Evolutionary conservation across 2,888 invertebrate species (phyloP).

Genomic region (Philonicus albiceps): DNA sequence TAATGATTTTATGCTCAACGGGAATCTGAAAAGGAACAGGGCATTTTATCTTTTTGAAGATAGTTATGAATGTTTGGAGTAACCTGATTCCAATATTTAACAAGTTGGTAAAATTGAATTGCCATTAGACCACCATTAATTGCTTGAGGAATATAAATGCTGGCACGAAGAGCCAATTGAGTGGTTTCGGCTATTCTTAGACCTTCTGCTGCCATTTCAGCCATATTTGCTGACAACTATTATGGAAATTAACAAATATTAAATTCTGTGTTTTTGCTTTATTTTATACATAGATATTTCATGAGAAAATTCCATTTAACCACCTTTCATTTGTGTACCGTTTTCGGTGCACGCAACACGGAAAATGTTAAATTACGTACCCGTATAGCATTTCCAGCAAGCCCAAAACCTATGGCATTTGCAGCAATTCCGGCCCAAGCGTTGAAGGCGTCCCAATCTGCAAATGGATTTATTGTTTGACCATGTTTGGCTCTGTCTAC

Average conservation of each 20-base stretch:
- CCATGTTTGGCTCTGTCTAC: not conserved
- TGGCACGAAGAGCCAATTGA: not conserved
- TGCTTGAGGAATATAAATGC: not conserved
- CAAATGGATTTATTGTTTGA: not conserved
- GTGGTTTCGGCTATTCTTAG: not conserved
- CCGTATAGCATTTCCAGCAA: not conserved
- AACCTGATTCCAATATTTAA: not conserved
- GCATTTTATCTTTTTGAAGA: not conserved
- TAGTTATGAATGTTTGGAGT: not conserved
- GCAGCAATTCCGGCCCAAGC: not conserved
- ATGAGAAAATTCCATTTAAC: no score
- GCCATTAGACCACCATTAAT: not conserved
- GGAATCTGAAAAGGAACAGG: not conserved
- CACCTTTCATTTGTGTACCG: no score
- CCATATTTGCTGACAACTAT: not conserved
- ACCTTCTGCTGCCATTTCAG: not conserved
- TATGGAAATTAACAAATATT: not conserved
- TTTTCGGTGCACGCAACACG: no score
- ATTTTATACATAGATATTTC: no score
- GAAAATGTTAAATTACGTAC: not conserved
- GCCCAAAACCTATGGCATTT: not conserved
- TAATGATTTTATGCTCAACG: not conserved
- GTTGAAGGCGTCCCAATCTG: not conserved
- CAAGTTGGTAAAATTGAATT: not conserved
- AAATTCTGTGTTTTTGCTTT: no score